Base-by-base conservation (phyloP, 53 echinoderm and acorn worm species). In the Luidia sarsii region DNA sequence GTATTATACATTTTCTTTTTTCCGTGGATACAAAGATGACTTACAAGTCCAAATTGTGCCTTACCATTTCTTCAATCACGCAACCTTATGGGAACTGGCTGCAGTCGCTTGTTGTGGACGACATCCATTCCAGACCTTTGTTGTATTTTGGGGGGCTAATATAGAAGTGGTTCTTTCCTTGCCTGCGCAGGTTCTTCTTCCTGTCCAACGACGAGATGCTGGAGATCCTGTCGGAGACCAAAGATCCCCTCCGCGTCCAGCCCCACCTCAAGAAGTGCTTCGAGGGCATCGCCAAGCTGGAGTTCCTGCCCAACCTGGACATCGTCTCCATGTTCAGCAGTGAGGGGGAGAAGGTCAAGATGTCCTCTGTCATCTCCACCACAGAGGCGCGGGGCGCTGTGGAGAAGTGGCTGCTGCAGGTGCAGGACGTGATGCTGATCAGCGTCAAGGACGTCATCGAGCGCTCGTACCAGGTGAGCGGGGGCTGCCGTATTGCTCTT, bases 231-330 rank as follows among this genome's bases (percentile, higher is more conserved):
- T 99, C 99, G 2, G 99, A 99, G 84, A 94, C 99, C 41, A 99
- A 99, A 68, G 99, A 99, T 32, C 99, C 99, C 10, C 82, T 91
- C 29, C 90, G 99, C 27, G 99, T 99, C 50, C 99, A 99, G 70
- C 99, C 99, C 59, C 99, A 99, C 57, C 99, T 99, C 80, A 99
- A 99, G 87, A 99, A 99, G 65, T 99, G 99, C 82, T 99, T 97
- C 39, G 99, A 99, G 60, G 99, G 99, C 68, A 93, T 95, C 38
- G 91, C 96, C 32, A 95, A 95, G 83, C 83, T 95, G 43, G 96
- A 95, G 80, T 95, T 95, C 65, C 80, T 85, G 0, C 85, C 82
- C 24, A 87, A 85, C 29, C 83, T 95, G 67, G 96, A 95, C 83
- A 95, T 95, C 67, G 65, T 85, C 11, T 75, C 92, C 57, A 95